A percentile compares a stretch with the other conserved stretches of the same genome.
phyloP scores from a whole-genome alignment of 2,797 vertebrate genomes.

The Atherinosoma microstoma region DNA sequence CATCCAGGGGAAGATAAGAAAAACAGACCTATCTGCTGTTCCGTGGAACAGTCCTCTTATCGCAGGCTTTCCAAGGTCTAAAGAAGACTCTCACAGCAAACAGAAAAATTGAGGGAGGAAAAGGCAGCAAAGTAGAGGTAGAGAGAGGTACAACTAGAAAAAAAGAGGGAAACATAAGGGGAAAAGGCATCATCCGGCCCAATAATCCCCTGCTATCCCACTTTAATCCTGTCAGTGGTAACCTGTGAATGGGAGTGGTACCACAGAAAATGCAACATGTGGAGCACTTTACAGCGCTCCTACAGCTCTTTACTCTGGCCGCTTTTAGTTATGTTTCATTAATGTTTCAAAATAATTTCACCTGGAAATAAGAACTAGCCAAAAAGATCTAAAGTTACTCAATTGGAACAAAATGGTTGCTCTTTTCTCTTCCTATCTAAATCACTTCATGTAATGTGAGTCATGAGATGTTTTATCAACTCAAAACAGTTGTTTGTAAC shows the following conservation, averaged over 20 bases:
- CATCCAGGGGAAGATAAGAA: slow-evolving; percentile 32
- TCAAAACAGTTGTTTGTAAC: slow-evolving; percentile 29
- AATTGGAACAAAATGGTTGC: neutral
- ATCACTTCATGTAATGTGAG: neutral
- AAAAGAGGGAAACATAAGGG: slow-evolving; percentile 19
- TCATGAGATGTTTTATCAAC: slow-evolving; percentile 8
- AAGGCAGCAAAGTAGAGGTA: slow-evolving; percentile 1
- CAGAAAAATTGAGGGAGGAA: slow-evolving; percentile 32
- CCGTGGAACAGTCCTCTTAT: slow-evolving; percentile 53
- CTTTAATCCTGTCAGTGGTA: slow-evolving; percentile 64
- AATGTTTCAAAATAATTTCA: slow-evolving; percentile 32
- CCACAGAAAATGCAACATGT: slow-evolving; percentile 40
- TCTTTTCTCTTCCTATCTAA: neutral
- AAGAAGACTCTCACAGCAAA: slow-evolving; percentile 52
- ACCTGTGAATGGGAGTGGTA: slow-evolving; percentile 58
- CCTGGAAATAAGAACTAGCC: neutral
- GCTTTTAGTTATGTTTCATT: slow-evolving; percentile 18
- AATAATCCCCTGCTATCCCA: slow-evolving; percentile 63
- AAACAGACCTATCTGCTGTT: slow-evolving; percentile 50
- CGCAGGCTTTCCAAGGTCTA: slow-evolving; percentile 55
- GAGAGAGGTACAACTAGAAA: slow-evolving; percentile 21
- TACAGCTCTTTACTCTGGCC: slow-evolving; percentile 25
- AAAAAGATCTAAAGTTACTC: neutral
- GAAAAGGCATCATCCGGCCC: slow-evolving; percentile 51
- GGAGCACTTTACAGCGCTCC: slow-evolving; percentile 37